These are phyloP conservation scores for Phthorimaea operculella DNA, from an alignment of 1,140 invertebrate genomes.

Conservation along the genomic window DNA sequence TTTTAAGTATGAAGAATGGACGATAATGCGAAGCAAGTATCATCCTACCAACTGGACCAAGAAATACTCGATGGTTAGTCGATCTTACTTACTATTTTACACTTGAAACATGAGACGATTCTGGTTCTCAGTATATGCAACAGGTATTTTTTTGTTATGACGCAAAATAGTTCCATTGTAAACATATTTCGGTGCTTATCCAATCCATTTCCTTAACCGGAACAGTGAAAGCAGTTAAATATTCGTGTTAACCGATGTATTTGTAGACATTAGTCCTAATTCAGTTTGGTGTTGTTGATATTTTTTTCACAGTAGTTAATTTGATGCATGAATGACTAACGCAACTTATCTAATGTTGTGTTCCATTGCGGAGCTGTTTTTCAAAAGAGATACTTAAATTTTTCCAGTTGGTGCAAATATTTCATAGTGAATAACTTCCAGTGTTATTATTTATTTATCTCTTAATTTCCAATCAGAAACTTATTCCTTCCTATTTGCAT, in stretches of 20 bases:
- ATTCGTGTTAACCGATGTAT: too few species aligned
- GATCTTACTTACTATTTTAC: slow-evolving; percentile 14
- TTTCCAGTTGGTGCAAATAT: too few species aligned
- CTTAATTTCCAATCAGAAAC: too few species aligned
- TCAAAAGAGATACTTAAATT: background rate
- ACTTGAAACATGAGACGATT: slow-evolving; percentile 38
- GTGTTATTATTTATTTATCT: too few species aligned
- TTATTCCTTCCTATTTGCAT: too few species aligned
- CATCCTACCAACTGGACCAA: slow-evolving; percentile 57
- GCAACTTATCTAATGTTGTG: background rate
- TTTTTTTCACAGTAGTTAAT: background rate
- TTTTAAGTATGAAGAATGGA: slow-evolving; percentile 65
- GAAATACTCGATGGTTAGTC: slow-evolving; percentile 57
- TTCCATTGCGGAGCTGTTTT: background rate
- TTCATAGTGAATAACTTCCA: too few species aligned
- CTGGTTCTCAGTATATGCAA: slow-evolving; percentile 44
- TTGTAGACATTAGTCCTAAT: too few species aligned
- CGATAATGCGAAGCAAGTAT: slow-evolving; percentile 52
- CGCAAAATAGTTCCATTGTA: slow-evolving; percentile 29
- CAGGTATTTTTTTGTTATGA: slow-evolving; percentile 46
- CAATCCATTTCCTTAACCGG: background rate
- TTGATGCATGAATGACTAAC: background rate
- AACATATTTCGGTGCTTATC: background rate
- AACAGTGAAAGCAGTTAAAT: background rate
- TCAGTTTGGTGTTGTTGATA: too few species aligned